Conservation (phyloP, 1,140 invertebrate species). For the Metopolophium dirhodum region DNA sequence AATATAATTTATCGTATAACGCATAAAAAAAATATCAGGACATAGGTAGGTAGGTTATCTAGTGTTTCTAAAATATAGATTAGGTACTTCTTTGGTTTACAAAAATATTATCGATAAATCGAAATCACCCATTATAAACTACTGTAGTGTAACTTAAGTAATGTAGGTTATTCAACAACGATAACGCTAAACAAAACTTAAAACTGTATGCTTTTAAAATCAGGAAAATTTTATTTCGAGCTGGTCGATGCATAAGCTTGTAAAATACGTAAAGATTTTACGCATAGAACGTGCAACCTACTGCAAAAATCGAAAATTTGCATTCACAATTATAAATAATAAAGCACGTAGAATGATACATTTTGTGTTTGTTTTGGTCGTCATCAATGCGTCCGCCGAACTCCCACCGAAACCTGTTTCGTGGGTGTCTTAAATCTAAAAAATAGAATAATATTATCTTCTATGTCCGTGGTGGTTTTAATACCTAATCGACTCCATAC, state of each 20-base stretch:
- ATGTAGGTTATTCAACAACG: neutral
- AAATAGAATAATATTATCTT: constrained; percentile 12
- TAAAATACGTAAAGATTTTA: neutral
- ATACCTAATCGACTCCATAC: neutral
- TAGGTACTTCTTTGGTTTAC: no score
- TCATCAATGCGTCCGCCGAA: neutral
- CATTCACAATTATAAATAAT: neutral
- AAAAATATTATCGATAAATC: no score
- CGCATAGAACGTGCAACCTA: neutral
- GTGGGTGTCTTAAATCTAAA: constrained; percentile 17
- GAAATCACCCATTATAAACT: neutral
- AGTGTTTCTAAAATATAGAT: no score
- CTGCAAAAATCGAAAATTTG: neutral
- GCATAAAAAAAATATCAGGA: no score
- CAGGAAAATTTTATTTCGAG: neutral
- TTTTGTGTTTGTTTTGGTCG: neutral
- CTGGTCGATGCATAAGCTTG: neutral
- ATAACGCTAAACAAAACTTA: neutral
- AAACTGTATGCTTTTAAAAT: neutral
- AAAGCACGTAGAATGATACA: neutral
- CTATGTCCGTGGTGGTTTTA: neutral
- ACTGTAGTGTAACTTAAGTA: neutral
- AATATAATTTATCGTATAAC: no score
- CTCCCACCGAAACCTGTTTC: constrained; percentile 33
- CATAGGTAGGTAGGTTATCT: no score